A percentile compares a stretch with the other conserved stretches of the same genome.
phyloP scores from a whole-genome alignment of 2,888 invertebrate species.

The Heteropelma amictum region DNA sequence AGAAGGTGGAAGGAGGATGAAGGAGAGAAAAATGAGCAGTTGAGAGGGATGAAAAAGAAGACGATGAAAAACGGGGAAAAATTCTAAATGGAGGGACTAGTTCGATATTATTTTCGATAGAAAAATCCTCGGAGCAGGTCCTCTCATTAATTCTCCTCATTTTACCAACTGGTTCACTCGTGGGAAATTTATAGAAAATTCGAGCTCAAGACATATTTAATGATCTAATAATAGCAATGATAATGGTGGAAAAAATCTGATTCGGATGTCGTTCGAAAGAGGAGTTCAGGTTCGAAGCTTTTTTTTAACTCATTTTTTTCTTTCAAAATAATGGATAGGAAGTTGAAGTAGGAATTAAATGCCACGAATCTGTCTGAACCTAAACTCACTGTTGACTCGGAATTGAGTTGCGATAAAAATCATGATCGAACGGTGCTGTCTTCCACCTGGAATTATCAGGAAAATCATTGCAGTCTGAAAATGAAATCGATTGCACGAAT shows the following conservation, averaged over 20 bases:
- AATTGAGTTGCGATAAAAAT: not conserved
- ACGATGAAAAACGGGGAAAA: not conserved
- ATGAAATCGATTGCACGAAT: slow-evolving; percentile 2
- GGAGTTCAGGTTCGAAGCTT: no score
- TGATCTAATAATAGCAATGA: not conserved
- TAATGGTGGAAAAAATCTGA: not conserved
- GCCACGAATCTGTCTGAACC: not conserved
- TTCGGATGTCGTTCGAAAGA: no score
- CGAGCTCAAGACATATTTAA: not conserved
- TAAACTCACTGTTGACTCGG: not conserved
- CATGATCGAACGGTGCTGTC: not conserved
- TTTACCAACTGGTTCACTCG: slow-evolving; percentile 3
- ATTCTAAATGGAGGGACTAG: not conserved
- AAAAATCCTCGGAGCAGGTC: not conserved
- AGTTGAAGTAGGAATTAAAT: not conserved
- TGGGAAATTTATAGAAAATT: not conserved
- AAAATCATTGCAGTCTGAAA: not conserved
- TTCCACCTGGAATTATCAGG: not conserved
- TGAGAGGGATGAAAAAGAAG: not conserved
- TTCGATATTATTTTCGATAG: slow-evolving; percentile 1
- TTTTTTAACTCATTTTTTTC: no score
- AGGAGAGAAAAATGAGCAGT: not conserved
- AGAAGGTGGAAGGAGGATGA: not conserved
- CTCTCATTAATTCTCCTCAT: slow-evolving; percentile 24
- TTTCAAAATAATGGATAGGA: not conserved